Conservation (phyloP, 2,888 invertebrate species). For the Lissocephala sabroskyi region DNA sequence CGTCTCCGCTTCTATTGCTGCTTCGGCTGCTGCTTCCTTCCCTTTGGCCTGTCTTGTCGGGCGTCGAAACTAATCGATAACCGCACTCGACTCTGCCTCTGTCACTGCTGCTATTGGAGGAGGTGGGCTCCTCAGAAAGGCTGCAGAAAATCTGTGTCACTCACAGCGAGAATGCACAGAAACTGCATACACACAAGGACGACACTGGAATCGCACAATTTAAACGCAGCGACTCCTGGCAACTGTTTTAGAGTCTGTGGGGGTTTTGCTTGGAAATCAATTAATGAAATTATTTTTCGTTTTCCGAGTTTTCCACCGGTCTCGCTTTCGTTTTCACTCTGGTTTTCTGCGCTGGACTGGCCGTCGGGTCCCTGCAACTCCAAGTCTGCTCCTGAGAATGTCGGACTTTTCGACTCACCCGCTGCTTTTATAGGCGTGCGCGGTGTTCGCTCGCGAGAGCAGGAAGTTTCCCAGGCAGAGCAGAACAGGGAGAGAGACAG, state of each 20-base stretch:
- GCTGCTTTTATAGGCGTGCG: conserved; percentile 37
- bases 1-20: conserved; percentile 8
- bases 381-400: conserved; percentile 44
- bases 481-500: too few species aligned
- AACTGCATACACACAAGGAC: neutral
- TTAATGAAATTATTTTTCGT: neutral
- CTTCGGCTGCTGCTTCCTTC: conserved; percentile 6
- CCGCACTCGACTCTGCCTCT: conserved; percentile 1
- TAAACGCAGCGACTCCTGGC: neutral
- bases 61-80: conserved; percentile 4
- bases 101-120: too few species aligned
- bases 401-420: conserved; percentile 17
- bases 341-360: neutral
- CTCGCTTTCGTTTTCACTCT: conserved; percentile 51
- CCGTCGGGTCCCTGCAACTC: conserved; percentile 1
- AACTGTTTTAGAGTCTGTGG: neutral
- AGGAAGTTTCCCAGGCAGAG: conserved; percentile 23
- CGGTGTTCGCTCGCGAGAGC: conserved; percentile 10
- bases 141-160: conserved; percentile 3
- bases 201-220: neutral
- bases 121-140: too few species aligned
- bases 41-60: neutral
- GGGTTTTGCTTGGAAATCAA: neutral
- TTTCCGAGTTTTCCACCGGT: conserved; percentile 5
- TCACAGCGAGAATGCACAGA: neutral